These are phyloP conservation scores for Psilopsiagon aurifrons DNA, from an alignment of 2,113 vertebrate species.

Conservation along the genomic window DNA sequence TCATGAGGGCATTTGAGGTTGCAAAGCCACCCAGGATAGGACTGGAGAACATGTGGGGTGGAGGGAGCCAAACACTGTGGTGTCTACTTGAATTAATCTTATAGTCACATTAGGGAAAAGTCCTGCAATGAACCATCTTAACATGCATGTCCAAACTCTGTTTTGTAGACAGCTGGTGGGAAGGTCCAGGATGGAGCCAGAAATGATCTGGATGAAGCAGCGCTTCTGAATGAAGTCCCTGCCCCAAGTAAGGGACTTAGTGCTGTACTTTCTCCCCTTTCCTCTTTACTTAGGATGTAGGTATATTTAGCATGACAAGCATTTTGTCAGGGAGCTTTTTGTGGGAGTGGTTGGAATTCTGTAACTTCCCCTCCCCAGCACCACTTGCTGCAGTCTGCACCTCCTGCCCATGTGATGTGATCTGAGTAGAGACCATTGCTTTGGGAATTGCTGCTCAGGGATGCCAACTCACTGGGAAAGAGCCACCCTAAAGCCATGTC, in stretches of 20 bases:
- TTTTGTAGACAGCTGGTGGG: not conserved
- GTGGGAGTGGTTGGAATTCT: not conserved
- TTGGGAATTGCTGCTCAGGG: not conserved
- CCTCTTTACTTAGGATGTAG: not conserved
- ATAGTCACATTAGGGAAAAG: not conserved
- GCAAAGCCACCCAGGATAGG: not conserved
- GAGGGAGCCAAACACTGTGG: fast-evolving
- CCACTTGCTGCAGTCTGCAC: not conserved
- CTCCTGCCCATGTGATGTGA: not conserved
- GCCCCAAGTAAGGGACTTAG: not conserved
- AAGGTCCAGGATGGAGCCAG: not conserved
- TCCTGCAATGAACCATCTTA: not conserved
- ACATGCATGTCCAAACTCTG: not conserved
- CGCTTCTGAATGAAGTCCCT: not conserved
- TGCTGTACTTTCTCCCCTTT: not conserved
- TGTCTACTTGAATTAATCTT: not conserved
- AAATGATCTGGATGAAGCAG: not conserved
- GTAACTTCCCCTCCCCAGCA: not conserved
- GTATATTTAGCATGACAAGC: not conserved
- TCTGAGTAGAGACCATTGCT: not conserved
- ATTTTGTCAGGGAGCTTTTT: not conserved
- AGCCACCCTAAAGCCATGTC: not conserved
- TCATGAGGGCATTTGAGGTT: not conserved
- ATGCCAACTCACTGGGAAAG: not conserved
- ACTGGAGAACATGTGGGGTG: not conserved